These are phyloP conservation scores for Mesocricetus auratus DNA, from an alignment of 2,113 vertebrate species.

Conservation along the genomic window DNA sequence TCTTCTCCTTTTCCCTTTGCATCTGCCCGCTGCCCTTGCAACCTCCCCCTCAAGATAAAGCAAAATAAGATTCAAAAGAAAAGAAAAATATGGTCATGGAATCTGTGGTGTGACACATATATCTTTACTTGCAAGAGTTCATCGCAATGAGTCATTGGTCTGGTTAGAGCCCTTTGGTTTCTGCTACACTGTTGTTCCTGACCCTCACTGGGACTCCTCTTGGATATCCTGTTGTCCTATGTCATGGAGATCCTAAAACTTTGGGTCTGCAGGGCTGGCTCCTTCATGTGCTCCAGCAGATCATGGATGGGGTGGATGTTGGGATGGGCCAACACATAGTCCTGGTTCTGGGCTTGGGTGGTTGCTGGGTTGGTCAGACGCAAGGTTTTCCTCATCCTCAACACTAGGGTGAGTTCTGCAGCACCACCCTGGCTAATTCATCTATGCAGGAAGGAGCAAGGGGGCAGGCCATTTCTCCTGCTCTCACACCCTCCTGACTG, in stretches of 20 bases:
- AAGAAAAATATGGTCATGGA: not conserved
- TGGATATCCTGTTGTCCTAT: not conserved
- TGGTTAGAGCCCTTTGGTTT: not conserved
- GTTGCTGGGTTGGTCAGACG: not conserved
- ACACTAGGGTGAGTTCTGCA: not conserved
- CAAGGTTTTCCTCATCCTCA: not conserved
- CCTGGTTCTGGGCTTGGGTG: not conserved
- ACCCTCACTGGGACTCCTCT: not conserved
- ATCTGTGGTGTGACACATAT: not conserved
- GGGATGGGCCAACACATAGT: not conserved
- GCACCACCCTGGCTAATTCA: not conserved
- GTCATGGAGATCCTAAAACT: not conserved
- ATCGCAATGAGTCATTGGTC: not conserved
- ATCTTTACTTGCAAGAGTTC: not conserved
- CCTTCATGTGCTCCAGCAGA: not conserved
- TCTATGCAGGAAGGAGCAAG: not conserved
- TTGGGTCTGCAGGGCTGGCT: not conserved
- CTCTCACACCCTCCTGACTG: not conserved
- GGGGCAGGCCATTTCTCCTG: not conserved
- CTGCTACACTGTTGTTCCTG: not conserved
- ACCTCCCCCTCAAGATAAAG: not conserved
- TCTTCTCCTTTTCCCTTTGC: not conserved
- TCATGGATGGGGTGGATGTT: not conserved
- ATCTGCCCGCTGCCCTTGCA: not conserved
- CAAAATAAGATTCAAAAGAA: not conserved